These are phyloP conservation scores for Drosophila baimaii DNA, from an alignment of 1,140 invertebrate species.

Conservation along the genomic window DNA sequence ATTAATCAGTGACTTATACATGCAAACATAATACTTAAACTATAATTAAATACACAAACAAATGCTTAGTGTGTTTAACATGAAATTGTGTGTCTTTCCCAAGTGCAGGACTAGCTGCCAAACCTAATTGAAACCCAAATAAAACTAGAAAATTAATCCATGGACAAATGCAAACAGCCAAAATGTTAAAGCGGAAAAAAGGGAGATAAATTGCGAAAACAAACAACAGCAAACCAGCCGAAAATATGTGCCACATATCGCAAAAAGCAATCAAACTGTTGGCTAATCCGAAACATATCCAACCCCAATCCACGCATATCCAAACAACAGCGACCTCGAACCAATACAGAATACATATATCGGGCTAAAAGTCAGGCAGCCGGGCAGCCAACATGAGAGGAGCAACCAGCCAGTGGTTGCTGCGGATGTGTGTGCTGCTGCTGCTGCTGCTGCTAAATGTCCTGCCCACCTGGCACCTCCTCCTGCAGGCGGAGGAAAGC, in stretches of 20 bases:
- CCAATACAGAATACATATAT: slow-evolving; percentile 19
- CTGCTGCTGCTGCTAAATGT: slow-evolving; percentile 44
- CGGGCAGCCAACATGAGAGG: slow-evolving; percentile 66
- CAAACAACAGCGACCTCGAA: slow-evolving; percentile 13
- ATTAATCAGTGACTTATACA: neutral
- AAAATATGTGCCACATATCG: slow-evolving; percentile 46
- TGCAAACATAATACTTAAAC: neutral
- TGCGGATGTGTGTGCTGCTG: slow-evolving; percentile 50
- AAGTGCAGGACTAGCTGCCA: neutral
- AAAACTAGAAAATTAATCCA: neutral
- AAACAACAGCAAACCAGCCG: slow-evolving; percentile 1
- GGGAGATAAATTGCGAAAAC: slow-evolving; percentile 23
- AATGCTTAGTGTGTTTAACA: neutral
- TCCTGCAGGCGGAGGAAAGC: slow-evolving; percentile 52
- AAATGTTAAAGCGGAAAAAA: slow-evolving; percentile 53
- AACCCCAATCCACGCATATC: slow-evolving; percentile 9
- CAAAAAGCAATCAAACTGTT: slow-evolving; percentile 38
- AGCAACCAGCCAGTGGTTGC: slow-evolving; percentile 44
- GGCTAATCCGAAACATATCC: slow-evolving; percentile 19
- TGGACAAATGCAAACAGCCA: slow-evolving; percentile 4
- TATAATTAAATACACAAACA: neutral
- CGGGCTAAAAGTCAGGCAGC: slow-evolving; percentile 27
- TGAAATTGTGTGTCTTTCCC: neutral
- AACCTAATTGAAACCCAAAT: slow-evolving; percentile 1
- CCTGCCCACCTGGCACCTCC: slow-evolving; percentile 18